Percentiles rank a stretch among this genome's conserved stretches.
phyloP scores from a whole-genome alignment of 2,888 invertebrate species.

The Sympetrum striolatum region DNA sequence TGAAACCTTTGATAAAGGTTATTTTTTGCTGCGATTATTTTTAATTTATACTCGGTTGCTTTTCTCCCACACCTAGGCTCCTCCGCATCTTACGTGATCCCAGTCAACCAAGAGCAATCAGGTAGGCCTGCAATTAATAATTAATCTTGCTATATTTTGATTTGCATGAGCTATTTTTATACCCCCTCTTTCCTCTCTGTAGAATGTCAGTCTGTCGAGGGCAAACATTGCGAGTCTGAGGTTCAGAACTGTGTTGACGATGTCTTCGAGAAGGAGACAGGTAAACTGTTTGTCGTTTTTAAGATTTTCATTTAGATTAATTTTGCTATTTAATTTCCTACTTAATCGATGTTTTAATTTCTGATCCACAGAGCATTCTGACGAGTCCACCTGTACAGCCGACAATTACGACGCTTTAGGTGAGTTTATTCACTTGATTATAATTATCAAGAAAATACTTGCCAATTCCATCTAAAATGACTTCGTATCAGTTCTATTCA shows the following conservation, averaged over 20 bases:
- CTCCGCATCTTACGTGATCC: conserved; percentile 20
- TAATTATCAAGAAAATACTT: no score
- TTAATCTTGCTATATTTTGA: not conserved
- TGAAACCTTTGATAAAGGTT: not conserved
- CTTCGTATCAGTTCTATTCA: not conserved
- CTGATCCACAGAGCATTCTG: not conserved
- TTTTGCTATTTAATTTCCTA: not conserved
- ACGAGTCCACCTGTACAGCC: not conserved
- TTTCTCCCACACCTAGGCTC: not conserved
- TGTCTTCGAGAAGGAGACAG: not conserved
- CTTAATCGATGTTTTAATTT: not conserved
- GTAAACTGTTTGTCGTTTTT: not conserved
- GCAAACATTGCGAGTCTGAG: not conserved
- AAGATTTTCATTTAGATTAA: not conserved
- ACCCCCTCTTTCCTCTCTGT: not conserved
- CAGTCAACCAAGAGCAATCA: conserved; percentile 16
- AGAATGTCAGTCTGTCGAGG: conserved; percentile 26
- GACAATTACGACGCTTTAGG: not conserved
- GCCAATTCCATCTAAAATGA: not conserved
- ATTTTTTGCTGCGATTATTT: not conserved
- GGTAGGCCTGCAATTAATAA: not conserved
- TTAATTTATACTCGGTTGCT: not conserved
- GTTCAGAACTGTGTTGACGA: not conserved
- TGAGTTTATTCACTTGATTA: not conserved
- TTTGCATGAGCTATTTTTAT: not conserved